Evolutionary conservation across 2,797 vertebrate species (phyloP), one percentile per base, ranked within the genome.

Genomic region (Botia almorhae): DNA sequence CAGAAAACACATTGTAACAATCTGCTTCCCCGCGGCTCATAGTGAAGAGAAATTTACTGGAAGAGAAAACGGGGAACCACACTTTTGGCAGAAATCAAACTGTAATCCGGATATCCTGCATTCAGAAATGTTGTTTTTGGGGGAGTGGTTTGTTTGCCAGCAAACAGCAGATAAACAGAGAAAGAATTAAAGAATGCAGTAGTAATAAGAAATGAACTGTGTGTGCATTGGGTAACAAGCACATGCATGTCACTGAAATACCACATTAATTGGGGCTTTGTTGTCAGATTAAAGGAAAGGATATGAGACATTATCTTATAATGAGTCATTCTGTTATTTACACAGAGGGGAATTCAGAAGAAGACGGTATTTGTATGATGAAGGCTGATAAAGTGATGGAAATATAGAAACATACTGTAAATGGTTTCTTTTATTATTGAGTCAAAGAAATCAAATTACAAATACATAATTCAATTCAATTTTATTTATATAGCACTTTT

Each of bases 11-110:
- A 80, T 74, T 80, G 39, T 33, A 60, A 80, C 55, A n/a, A 0
- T 0, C 12, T 23, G 16, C 10, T 33, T 21, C 29, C 53, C 21
- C 48, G 56, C 14, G 0, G 11, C 50, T 33, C 13, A 21, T 39
- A 50, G 58, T 70, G 50, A 75, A 50, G 77, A 77, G 19, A 68
- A 50, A 65, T 21, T 84, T 70, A 76, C 76, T 36, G 29, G 69
- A 73, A 39, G 13, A 76, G 74, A 61, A 61, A 61, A 48, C 2
- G 0, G n/a, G 26, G 2, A 71, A 60, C 56, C 76, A 79, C 48
- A 14, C 7, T 72, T 79, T 55, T 79, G 69, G 29, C 48, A 39
- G 29, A 48, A 76, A 46, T 56, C 36, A 4, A 53, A 11, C 21
- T 0, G 17, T 11, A 53, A 71, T 71, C 43, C 48, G 11, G 10